Percentiles rank a stretch among this genome's conserved stretches.
Evolutionary conservation across 2,113 vertebrate species (phyloP).

Genomic region (Tragelaphus strepsiceros): DNA sequence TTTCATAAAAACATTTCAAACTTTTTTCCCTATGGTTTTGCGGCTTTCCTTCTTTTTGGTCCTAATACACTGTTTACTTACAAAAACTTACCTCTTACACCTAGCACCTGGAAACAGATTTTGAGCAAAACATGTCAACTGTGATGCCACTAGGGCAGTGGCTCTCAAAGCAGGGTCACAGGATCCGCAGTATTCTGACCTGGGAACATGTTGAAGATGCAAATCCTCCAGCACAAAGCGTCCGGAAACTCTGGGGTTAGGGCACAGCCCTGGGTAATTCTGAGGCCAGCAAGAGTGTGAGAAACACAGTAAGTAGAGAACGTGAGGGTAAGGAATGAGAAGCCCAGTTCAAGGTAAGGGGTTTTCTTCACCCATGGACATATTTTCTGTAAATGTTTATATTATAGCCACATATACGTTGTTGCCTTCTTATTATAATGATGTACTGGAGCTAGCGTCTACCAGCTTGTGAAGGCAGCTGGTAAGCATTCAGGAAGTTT

Average conservation of each 20-base stretch:
- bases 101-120: background rate
- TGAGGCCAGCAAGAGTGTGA: background rate
- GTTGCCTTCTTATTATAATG: background rate
- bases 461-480: background rate
- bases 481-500: constrained; percentile 24
- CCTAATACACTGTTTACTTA: background rate
- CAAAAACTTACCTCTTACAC: background rate
- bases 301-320: background rate
- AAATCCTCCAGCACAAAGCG: background rate
- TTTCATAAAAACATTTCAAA: background rate
- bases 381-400: constrained; percentile 30
- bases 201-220: background rate
- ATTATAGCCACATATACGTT: background rate
- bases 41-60: background rate
- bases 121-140: background rate
- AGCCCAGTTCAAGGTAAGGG: background rate
- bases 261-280: background rate
- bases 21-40: background rate
- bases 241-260: background rate
- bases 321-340: background rate
- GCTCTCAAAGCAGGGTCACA: background rate
- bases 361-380: background rate
- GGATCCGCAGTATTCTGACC: background rate
- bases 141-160: background rate
- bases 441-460: background rate